phyloP scores from a whole-genome alignment of 2,888 invertebrate genomes.

The Drosophila ustulata region DNA sequence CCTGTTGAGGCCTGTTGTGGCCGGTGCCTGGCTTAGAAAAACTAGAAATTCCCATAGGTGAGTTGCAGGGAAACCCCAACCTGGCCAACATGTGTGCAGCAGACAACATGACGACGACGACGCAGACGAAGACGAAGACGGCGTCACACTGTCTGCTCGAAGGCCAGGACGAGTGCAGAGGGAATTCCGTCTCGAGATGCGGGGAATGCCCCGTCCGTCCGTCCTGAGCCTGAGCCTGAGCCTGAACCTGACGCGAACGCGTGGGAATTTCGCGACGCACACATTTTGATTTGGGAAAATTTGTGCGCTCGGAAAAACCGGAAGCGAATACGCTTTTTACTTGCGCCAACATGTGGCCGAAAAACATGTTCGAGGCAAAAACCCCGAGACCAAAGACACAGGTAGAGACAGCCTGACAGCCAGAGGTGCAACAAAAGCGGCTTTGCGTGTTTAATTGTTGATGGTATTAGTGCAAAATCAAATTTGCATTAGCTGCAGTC shows the following conservation, averaged over 20 bases:
- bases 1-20: background rate
- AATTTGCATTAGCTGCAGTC: conserved; percentile 59
- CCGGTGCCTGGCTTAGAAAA: conserved; percentile 40
- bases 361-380: conserved; percentile 5
- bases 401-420: conserved; percentile 25
- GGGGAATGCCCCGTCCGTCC: conserved; percentile 60
- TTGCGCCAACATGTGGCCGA: conserved; percentile 77
- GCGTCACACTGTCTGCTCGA: conserved; percentile 49
- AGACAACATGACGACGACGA: conserved; percentile 45
- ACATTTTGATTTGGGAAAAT: conserved; percentile 64
- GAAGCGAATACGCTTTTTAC: conserved; percentile 62
- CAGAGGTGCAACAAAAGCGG: conserved; percentile 30
- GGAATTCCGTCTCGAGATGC: conserved; percentile 70
- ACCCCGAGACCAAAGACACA: conserved; percentile 26
- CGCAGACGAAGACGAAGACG: background rate
- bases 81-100: conserved; percentile 76
- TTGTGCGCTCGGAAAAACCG: conserved; percentile 70
- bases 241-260: conserved; percentile 48
- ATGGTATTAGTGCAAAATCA: conserved; percentile 80
- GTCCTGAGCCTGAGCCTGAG: conserved; percentile 19
- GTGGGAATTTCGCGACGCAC: conserved; percentile 75
- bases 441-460: conserved; percentile 76
- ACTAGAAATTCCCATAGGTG: conserved; percentile 73
- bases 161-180: conserved; percentile 46
- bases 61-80: conserved; percentile 66